Evolutionary conservation across 1,140 invertebrate genomes (phyloP).

Genomic region (Bombus confusus): DNA sequence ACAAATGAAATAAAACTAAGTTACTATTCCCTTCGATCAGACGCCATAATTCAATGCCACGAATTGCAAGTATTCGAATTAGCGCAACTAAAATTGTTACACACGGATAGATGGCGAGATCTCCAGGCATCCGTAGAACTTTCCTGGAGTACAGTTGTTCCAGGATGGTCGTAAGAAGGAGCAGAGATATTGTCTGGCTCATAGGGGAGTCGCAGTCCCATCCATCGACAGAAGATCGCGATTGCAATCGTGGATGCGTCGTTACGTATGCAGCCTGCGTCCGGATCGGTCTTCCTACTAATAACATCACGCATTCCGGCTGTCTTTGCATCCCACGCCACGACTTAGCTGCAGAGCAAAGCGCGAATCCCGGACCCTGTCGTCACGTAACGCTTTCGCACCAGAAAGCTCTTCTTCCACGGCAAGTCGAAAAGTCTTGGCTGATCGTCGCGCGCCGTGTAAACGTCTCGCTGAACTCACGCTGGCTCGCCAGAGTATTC

Average conservation of each 20-base stretch:
- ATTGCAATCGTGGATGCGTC: slow-evolving; percentile 16
- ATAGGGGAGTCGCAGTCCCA: too few species aligned
- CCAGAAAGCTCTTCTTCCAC: not conserved
- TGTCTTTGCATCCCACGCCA: slow-evolving; percentile 27
- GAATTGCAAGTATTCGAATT: too few species aligned
- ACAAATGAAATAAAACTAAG: too few species aligned
- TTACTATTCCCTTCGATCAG: not conserved
- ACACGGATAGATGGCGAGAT: too few species aligned
- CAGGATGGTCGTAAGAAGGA: not conserved
- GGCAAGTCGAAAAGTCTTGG: not conserved
- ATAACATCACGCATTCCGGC: slow-evolving; percentile 48
- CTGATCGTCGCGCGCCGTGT: not conserved
- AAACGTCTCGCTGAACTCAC: not conserved
- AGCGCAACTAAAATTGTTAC: too few species aligned
- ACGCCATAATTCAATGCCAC: not conserved
- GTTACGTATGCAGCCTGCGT: slow-evolving; percentile 29
- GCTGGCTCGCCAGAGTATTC: not conserved
- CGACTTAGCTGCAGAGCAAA: not conserved
- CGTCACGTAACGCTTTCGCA: slow-evolving; percentile 12
- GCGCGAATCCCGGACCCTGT: not conserved
- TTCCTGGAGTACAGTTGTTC: too few species aligned
- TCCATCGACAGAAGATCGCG: not conserved
- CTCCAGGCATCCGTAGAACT: too few species aligned
- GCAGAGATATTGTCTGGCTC: not conserved
- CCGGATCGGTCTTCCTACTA: slow-evolving; percentile 24